Conservation (phyloP, 2,888 invertebrate species). For the Melanchra persicariae region DNA sequence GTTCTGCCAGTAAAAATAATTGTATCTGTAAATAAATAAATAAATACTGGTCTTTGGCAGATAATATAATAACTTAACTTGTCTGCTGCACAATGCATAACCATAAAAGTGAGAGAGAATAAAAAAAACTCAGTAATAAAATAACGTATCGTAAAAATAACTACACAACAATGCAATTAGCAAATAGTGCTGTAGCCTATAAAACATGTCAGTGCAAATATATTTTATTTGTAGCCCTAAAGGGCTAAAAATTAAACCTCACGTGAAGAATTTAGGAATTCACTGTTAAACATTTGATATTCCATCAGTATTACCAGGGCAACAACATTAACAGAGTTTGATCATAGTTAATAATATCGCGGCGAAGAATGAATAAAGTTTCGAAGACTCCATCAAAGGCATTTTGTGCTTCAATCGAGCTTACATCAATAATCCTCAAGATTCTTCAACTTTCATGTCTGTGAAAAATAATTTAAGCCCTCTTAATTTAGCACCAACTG, state of each 20-base stretch:
- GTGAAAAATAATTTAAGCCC: constrained; percentile 25
- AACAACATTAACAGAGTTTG: constrained; percentile 29
- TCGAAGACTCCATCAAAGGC: constrained; percentile 28
- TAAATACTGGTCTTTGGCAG: background rate
- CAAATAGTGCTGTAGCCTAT: background rate
- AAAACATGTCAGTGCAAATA: background rate
- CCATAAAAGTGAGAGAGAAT: no score
- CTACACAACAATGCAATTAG: constrained; percentile 21
- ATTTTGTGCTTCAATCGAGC: constrained; percentile 45
- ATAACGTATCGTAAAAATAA: background rate
- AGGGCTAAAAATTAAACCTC: background rate
- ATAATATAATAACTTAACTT: background rate
- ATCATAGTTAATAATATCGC: constrained; percentile 38
- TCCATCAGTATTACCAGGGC: constrained; percentile 23
- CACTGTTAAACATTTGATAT: constrained; percentile 2
- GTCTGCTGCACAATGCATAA: background rate
- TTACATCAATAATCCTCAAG: constrained; percentile 54
- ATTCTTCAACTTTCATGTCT: constrained; percentile 42
- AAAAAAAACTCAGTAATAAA: constrained; percentile 1
- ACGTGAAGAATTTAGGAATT: background rate
- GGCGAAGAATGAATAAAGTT: constrained; percentile 53
- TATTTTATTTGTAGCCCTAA: background rate
- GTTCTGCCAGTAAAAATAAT: no score
- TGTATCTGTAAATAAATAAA: no score
- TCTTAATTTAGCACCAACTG: constrained; percentile 20